Base-by-base conservation (phyloP, 2,888 invertebrate genomes). In the Netelia virgata region DNA sequence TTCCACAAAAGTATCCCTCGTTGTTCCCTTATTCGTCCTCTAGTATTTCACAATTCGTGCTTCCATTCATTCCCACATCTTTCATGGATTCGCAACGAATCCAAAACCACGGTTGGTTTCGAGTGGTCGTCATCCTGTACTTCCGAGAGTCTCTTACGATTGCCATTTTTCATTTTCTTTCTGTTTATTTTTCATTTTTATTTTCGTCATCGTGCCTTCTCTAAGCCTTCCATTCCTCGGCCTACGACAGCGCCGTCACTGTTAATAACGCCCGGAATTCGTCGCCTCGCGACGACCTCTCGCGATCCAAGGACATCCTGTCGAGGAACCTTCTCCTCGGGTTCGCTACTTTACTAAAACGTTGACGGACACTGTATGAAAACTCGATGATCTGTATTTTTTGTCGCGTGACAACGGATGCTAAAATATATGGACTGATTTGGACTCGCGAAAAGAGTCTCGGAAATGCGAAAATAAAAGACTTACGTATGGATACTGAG, bases 31-130 rank as follows among this genome's bases (percentile, higher is more conserved):
- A 50, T 47, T 50, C 23, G 68, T 81, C 69, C 53, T 63, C 20
- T 53, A 68, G 61, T 69, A 81, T 70, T 82, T 11, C 53, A 64
- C 50, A 41, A 47, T 75, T 43, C 23, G 81, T 59, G 82, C 82
- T 82, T 82, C 82, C 82, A 72, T 18, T 79, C 9, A 16, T 75
- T 55, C 20, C 36, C 47, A 28, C 47, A 11, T 18, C 47, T 43
- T 11, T 11, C 3, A 47, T 23, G 11, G 14, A 76, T 50, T 57
- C 10, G 41, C 16, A 50, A 8, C 59, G 61, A 57, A 36, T 14
- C 36, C 28, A 14, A 57, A 23, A 11, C 14, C 47, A 50, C 47
- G 50, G 20, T 63, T 41, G 28, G 57, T 47, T 73, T n/a, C 3
- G 14, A 9, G 10, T 69, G 47, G 23, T 68, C 28, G 43, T 20